Percentiles rank a stretch among this genome's conserved stretches.
These are phyloP conservation scores for Azorinus chamasolen DNA, from an alignment of 2,888 invertebrate species.

Conservation along the genomic window DNA sequence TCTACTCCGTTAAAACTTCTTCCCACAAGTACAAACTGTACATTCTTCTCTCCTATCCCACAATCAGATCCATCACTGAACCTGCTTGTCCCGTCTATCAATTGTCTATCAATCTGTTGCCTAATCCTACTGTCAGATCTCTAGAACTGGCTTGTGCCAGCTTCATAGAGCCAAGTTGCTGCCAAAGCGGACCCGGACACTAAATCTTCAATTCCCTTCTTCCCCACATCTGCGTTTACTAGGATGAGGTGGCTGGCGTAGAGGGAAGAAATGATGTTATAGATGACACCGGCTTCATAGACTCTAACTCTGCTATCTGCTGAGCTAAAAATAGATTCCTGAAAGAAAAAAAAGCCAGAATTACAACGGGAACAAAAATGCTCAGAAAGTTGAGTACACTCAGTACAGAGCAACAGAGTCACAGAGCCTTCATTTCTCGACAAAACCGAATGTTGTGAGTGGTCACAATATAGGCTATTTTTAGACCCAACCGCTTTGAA, in stretches of 20 bases:
- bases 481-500: no score
- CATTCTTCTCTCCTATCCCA: no score
- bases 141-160: not conserved
- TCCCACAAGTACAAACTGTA: no score
- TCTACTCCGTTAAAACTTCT: no score
- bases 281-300: slow-evolving; percentile 59
- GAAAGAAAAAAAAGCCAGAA: slow-evolving; percentile 18
- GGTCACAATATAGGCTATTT: no score
- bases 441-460: not conserved
- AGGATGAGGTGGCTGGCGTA: slow-evolving; percentile 14
- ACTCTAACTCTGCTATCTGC: slow-evolving; percentile 60
- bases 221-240: not conserved
- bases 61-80: no score
- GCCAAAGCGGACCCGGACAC: no score
- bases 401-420: not conserved
- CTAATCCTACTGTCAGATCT: no score
- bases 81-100: no score
- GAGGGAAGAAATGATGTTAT: slow-evolving; percentile 56
- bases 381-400: not conserved
- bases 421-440: not conserved
- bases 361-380: not conserved
- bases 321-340: slow-evolving; percentile 63
- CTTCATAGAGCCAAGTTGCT: no score
- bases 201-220: no score
- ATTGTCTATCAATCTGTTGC: no score